These are phyloP conservation scores for Macrochelys suwanniensis DNA, from an alignment of 2,797 vertebrate genomes.

Conservation along the genomic window DNA sequence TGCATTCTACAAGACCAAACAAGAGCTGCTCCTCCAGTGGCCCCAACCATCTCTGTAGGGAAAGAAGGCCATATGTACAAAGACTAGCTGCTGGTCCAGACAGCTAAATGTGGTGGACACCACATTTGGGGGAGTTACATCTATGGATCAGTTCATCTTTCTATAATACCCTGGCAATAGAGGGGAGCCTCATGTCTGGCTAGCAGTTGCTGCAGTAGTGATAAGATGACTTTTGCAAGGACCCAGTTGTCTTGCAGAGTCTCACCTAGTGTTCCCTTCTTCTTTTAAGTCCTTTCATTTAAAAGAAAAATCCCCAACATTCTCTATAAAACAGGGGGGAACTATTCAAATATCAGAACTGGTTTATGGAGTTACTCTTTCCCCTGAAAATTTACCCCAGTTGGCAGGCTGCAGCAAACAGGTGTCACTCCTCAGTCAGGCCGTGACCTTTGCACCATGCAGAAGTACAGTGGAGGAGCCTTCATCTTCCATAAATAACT, in stretches of 20 bases:
- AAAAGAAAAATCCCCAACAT: background rate
- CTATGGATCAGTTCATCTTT: background rate
- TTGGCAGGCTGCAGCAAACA: rapidly evolving
- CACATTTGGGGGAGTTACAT: background rate
- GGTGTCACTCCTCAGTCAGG: rapidly evolving
- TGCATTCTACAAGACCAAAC: background rate
- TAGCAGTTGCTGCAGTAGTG: rapidly evolving
- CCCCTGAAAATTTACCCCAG: background rate
- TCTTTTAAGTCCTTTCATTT: background rate
- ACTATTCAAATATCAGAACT: rapidly evolving
- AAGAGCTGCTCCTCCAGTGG: background rate
- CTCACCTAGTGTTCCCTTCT: rapidly evolving
- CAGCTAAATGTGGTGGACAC: rapidly evolving
- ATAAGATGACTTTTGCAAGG: rapidly evolving
- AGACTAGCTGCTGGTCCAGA: rapidly evolving
- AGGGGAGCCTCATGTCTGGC: rapidly evolving
- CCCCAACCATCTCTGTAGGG: too few species aligned
- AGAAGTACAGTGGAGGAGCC: background rate
- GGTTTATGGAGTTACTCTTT: rapidly evolving
- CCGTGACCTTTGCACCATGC: background rate
- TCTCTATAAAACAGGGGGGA: background rate
- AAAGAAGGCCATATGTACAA: rapidly evolving
- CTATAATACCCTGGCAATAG: rapidly evolving
- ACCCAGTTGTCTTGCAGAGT: background rate
- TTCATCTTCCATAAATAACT: rapidly evolving